A percentile compares a stretch with the other conserved stretches of the same genome.
Conservation (phyloP, 1,140 invertebrate species). For the Amyelois transitella region DNA sequence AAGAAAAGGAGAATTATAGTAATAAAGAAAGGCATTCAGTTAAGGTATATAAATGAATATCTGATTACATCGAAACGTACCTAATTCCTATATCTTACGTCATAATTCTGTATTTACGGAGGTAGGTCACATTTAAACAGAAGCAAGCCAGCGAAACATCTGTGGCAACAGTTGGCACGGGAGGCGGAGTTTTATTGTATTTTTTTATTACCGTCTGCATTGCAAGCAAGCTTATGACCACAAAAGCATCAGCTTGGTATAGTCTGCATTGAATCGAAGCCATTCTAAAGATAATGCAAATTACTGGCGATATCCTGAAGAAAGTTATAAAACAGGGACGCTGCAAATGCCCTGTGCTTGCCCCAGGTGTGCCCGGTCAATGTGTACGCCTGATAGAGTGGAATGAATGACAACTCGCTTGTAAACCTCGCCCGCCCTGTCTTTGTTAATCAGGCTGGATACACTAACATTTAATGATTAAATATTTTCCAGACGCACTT, state of each 20-base stretch:
- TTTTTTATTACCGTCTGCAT: conserved; percentile 2
- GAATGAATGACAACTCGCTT: conserved; percentile 1
- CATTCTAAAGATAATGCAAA: conserved; percentile 2
- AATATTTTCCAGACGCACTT: no score
- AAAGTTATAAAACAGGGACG: not conserved
- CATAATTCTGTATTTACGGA: no score
- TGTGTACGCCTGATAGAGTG: conserved; percentile 11
- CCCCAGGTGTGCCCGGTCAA: conserved; percentile 5
- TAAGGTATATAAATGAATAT: no score
- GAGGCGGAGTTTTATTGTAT: not conserved
- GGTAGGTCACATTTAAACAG: not conserved
- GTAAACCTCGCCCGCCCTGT: not conserved
- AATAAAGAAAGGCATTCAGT: no score
- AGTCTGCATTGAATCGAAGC: not conserved
- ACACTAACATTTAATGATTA: not conserved
- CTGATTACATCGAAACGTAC: no score
- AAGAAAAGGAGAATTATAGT: no score
- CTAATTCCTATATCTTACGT: no score
- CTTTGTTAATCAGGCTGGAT: not conserved
- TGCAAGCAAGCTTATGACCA: not conserved
- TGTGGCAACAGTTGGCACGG: not conserved
- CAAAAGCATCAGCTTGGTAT: not conserved
- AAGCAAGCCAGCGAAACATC: not conserved
- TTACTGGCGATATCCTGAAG: conserved; percentile 1
- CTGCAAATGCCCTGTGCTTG: not conserved